Evolutionary conservation across 2,888 invertebrate species (phyloP).

Genomic region (Zele albiditarsus): DNA sequence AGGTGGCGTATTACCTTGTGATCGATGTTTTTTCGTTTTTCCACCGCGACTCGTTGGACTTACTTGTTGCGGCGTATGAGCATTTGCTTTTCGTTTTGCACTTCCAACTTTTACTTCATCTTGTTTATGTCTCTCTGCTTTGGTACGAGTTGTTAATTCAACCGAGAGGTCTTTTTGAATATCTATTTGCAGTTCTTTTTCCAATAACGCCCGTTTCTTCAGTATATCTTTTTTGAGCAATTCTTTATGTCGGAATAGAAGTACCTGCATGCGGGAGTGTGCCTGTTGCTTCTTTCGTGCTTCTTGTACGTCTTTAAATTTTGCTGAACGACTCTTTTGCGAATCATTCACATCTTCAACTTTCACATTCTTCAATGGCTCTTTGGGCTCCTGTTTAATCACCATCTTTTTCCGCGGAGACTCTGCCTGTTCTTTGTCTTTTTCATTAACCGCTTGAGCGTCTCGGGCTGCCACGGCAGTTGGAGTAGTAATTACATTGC

Average conservation of each 20-base stretch:
- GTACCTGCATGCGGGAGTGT: constrained; percentile 79
- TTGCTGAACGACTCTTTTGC: constrained; percentile 67
- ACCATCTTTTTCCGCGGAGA: constrained; percentile 67
- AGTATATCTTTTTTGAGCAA: constrained; percentile 94
- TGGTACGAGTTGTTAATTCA: constrained; percentile 82
- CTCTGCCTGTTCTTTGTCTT: constrained; percentile 58
- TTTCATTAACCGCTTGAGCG: constrained; percentile 49
- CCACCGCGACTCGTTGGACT: constrained; percentile 65
- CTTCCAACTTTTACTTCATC: constrained; percentile 80
- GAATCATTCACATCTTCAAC: constrained; percentile 44
- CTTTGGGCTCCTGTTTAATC: constrained; percentile 58
- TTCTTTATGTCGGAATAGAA: constrained; percentile 91
- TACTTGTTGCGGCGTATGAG: constrained; percentile 68
- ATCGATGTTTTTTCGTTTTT: constrained; percentile 69
- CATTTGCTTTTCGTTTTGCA: constrained; percentile 75
- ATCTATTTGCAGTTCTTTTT: constrained; percentile 91
- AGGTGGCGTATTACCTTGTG: constrained; percentile 63
- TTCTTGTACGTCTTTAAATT: constrained; percentile 73
- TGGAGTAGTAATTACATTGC: constrained; percentile 51
- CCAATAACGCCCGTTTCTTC: constrained; percentile 90
- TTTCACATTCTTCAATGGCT: constrained; percentile 37
- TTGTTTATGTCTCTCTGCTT: constrained; percentile 82
- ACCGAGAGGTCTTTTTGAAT: constrained; percentile 89
- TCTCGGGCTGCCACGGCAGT: constrained; percentile 57
- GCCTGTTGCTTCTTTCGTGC: constrained; percentile 75